A percentile compares a stretch with the other conserved stretches of the same genome.
phyloP scores from a whole-genome alignment of 2,797 vertebrate species.

The Takifugu ocellatus region DNA sequence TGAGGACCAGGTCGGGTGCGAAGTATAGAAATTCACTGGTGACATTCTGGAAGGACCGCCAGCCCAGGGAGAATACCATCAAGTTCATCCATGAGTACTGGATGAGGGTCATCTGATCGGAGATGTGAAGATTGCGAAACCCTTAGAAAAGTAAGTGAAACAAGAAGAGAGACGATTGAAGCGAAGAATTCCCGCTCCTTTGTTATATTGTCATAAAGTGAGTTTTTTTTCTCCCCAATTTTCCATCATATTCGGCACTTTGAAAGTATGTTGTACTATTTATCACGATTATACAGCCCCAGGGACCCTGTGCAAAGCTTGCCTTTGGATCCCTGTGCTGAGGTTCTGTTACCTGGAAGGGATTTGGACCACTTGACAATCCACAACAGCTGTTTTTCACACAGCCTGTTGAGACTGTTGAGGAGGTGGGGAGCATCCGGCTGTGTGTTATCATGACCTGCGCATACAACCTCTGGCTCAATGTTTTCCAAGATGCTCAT shows the following conservation, averaged over 20 bases:
- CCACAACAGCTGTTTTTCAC: slow-evolving; percentile 92
- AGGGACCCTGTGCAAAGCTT: slow-evolving; percentile 15
- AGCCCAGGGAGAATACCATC: slow-evolving; percentile 95
- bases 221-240: too few relatives aligned
- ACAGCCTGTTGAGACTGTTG: slow-evolving; percentile 90
- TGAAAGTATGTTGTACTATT: too few relatives aligned
- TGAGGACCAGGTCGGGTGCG: slow-evolving; percentile 92
- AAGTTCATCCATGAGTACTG: slow-evolving; percentile 99
- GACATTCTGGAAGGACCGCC: slow-evolving; percentile 96
- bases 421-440: slow-evolving; percentile 86
- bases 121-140: slow-evolving; percentile 94
- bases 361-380: slow-evolving; percentile 98
- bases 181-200: too few relatives aligned
- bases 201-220: too few relatives aligned
- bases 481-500: slow-evolving; percentile 88
- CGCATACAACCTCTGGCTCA: slow-evolving; percentile 88
- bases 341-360: slow-evolving; percentile 86
- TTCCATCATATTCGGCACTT: background rate
- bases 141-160: slow-evolving; percentile 67
- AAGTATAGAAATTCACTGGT: slow-evolving; percentile 93
- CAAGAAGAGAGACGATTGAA: too few relatives aligned
- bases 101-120: slow-evolving; percentile 98
- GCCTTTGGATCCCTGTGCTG: slow-evolving; percentile 24
- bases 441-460: slow-evolving; percentile 86
- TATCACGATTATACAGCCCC: slow-evolving; percentile 3